These are phyloP conservation scores for Odontamblyopus rebecca DNA, from an alignment of 2,797 vertebrate genomes.

Conservation along the genomic window DNA sequence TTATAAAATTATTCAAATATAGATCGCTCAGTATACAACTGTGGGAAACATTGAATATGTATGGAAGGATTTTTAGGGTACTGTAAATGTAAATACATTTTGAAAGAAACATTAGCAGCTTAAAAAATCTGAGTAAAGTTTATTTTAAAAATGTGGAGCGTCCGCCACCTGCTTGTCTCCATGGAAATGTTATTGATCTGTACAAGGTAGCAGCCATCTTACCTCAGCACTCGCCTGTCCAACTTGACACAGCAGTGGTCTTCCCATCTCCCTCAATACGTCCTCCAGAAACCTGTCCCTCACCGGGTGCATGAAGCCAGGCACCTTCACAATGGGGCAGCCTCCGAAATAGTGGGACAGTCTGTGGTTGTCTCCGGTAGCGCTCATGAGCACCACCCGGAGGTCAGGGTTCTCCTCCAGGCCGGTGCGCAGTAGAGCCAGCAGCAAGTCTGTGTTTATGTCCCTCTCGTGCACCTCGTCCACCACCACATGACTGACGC, in stretches of 20 bases:
- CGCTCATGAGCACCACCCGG: slow-evolving; percentile 92
- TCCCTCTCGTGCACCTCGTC: slow-evolving; percentile 97
- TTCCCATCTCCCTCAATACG: slow-evolving; percentile 85
- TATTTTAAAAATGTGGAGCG: no score
- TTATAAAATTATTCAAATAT: no score
- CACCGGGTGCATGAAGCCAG: slow-evolving; percentile 95
- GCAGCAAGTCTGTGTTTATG: slow-evolving; percentile 94
- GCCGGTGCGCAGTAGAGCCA: slow-evolving; percentile 86
- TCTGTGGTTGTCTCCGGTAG: slow-evolving; percentile 89
- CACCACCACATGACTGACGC: slow-evolving; percentile 93
- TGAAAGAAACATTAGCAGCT: no score
- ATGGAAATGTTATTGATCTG: no score
- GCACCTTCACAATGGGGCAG: slow-evolving; percentile 88
- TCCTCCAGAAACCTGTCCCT: slow-evolving; percentile 88
- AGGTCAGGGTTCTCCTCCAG: slow-evolving; percentile 83
- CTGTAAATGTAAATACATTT: no score
- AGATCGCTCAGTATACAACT: no score
- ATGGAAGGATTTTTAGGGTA: no score
- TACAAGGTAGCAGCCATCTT: background rate
- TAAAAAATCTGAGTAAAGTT: no score
- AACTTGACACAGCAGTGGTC: background rate
- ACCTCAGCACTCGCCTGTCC: slow-evolving; percentile 28
- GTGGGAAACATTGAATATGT: no score
- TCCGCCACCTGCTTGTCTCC: no score
- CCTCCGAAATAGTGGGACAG: slow-evolving; percentile 88